These are phyloP conservation scores for Agriopis marginaria DNA, from an alignment of 2,888 invertebrate genomes.

Conservation along the genomic window DNA sequence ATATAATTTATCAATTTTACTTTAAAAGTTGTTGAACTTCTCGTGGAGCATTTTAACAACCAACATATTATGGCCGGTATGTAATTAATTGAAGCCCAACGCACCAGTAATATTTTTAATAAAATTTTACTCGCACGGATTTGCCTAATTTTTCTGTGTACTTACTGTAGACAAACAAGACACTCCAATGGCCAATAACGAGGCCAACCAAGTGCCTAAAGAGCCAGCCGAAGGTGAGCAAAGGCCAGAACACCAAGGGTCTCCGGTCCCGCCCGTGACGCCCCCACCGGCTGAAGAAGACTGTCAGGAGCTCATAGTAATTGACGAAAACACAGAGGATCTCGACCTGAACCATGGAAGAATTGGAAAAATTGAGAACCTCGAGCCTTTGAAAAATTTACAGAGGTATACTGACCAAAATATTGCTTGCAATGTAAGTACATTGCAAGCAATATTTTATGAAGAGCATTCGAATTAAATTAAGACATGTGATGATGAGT, in stretches of 20 bases:
- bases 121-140: background rate
- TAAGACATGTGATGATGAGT: conserved; percentile 5
- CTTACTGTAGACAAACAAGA: conserved; percentile 59
- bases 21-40: background rate
- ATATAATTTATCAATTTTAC: background rate
- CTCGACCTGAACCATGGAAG: conserved; percentile 97
- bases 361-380: conserved; percentile 93
- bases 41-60: background rate
- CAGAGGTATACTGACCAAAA: conserved; percentile 84
- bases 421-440: too few species aligned
- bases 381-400: conserved; percentile 91
- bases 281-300: conserved; percentile 69
- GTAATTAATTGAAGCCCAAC: conserved; percentile 4
- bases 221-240: conserved; percentile 40
- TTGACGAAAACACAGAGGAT: conserved; percentile 89
- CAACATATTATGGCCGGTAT: conserved; percentile 51
- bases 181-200: conserved; percentile 53
- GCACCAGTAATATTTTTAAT: background rate
- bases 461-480: background rate
- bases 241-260: conserved; percentile 45
- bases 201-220: conserved; percentile 47
- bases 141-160: background rate
- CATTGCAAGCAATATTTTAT: background rate
- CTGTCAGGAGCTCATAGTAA: conserved; percentile 87
- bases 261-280: conserved; percentile 62